Evolutionary conservation across 1,140 invertebrate genomes (phyloP).

Genomic region (Drosophila hydei): DNA sequence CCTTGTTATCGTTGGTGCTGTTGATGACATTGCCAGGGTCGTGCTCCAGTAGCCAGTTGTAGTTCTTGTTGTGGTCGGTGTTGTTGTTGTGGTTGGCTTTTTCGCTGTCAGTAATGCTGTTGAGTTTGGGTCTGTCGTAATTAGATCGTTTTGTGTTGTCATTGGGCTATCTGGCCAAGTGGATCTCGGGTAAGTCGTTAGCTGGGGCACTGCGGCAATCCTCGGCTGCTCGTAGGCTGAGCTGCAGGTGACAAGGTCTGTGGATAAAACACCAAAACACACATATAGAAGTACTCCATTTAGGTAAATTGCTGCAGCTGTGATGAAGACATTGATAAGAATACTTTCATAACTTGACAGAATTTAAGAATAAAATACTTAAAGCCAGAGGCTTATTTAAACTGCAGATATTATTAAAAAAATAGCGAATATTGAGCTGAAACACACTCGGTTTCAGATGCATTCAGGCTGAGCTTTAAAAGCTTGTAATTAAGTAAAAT

Average conservation of each 20-base stretch:
- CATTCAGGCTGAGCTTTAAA: not conserved
- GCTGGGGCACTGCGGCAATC: conserved; percentile 28
- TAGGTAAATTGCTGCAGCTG: conserved; percentile 16
- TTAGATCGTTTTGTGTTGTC: conserved; percentile 82
- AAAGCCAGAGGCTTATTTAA: no score
- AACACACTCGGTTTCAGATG: no score
- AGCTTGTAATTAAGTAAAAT: no score
- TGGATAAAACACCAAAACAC: conserved; percentile 34
- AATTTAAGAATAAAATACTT: no score
- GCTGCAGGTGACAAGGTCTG: conserved; percentile 72
- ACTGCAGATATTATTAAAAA: no score
- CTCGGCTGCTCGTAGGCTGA: not conserved
- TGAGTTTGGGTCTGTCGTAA: conserved; percentile 76
- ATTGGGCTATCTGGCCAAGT: conserved; percentile 75
- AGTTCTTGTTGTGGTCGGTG: conserved; percentile 20
- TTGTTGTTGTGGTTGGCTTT: conserved; percentile 40
- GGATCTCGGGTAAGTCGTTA: conserved; percentile 66
- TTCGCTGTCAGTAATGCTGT: conserved; percentile 56
- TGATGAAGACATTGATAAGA: conserved; percentile 30
- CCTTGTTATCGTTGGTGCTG: conserved; percentile 52
- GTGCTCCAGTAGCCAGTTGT: conserved; percentile 30
- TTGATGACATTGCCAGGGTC: conserved; percentile 61
- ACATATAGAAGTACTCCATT: conserved; percentile 29
- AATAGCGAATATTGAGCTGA: no score
- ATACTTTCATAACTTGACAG: not conserved